phyloP scores from a whole-genome alignment of 2,888 invertebrate genomes.

The Belgica antarctica region DNA sequence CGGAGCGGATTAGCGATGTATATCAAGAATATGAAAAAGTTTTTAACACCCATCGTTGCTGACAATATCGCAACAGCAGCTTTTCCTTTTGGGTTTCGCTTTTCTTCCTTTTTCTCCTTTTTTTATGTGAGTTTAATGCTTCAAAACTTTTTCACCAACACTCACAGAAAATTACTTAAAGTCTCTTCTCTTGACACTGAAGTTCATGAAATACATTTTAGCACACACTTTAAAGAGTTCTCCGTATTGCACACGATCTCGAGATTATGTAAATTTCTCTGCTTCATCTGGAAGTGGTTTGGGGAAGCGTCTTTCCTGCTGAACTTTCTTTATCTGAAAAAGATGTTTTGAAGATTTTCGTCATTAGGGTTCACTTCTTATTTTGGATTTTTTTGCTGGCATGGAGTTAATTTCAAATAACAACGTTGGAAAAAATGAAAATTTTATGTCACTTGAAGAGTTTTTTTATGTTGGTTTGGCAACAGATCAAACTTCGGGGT shows the following conservation, averaged over 20 bases:
- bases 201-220: constrained; percentile 24
- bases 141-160: constrained; percentile 13
- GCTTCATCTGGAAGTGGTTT: constrained; percentile 15
- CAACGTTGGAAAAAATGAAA: no score
- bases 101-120: background rate
- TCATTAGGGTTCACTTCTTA: constrained; percentile 10
- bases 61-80: constrained; percentile 19
- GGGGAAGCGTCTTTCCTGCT: constrained; percentile 5
- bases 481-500: no score
- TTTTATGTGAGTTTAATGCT: constrained; percentile 16
- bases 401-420: no score
- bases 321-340: constrained; percentile 11
- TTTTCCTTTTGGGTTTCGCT: background rate
- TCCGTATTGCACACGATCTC: constrained; percentile 5
- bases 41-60: constrained; percentile 37
- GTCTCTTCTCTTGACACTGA: constrained; percentile 5
- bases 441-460: no score
- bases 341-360: background rate
- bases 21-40: constrained; percentile 38
- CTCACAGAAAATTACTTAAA: no score
- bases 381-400: no score
- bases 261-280: constrained; percentile 23
- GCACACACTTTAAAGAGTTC: constrained; percentile 22
- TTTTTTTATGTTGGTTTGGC: no score
- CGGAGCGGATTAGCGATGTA: constrained; percentile 39